Base-by-base conservation (phyloP, 2,888 invertebrate genomes). In the Leptinotarsa juncta region DNA sequence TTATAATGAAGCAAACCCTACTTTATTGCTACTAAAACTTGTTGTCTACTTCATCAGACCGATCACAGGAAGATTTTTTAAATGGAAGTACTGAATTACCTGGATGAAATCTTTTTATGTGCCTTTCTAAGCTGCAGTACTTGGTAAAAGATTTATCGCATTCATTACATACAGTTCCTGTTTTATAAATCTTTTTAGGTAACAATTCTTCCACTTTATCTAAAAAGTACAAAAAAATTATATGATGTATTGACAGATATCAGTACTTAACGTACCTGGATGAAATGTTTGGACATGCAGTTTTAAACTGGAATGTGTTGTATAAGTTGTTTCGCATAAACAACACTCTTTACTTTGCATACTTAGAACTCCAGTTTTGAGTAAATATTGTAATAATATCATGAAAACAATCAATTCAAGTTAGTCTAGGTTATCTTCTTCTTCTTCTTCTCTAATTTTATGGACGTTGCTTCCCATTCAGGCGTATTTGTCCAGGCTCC, bases 231-330 rank as follows among this genome's bases (percentile, higher is more conserved):
- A 20, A 65, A 65, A 14, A 20, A 65, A 62, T 32, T 18, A 26
- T 62, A 7, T 26, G 42, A 42, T 42, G 42, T 42, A 42, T 10
- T 42, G 10, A 10, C 42, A 42, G 5, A 5, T 32, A 32, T 32
- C 32, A 32, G 12, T 42, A 42, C 32, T 2, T 10, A 32, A 32
- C 32, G 32, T 26, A 42, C 48, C 48, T 65, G 32, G 42, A 65
- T 65, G 23, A 26, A 18, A 65, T 26, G 65, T 65, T 65, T 65
- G 15, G 4, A 48, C 18, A 18, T 65, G 42, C 48, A n/a, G 65
- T 51, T 51, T 51, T 0, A 51, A 51, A 51, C n/a, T 51, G 51
- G 51, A 51, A 51, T 15, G n/a, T 51, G 15, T 51, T 51, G 51
- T 0, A 51, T 51, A 51, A 4, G 51, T 51, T 51, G 12, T 51